phyloP scores from a whole-genome alignment of 2,797 vertebrate genomes.

The Neomorphus geoffroyi region DNA sequence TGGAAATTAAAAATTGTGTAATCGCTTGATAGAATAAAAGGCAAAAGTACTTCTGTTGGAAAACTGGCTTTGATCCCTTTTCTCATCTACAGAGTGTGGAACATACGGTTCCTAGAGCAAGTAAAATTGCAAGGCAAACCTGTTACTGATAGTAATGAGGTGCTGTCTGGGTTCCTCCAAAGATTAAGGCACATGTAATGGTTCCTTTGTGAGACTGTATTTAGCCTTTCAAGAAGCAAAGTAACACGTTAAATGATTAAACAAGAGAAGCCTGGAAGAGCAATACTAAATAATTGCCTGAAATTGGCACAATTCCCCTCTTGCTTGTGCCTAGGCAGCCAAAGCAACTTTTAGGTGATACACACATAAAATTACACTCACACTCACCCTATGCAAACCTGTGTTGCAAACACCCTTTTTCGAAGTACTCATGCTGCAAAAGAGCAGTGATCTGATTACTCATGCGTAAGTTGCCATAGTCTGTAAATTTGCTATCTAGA shows the following conservation, averaged over 20 bases:
- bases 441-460: background rate
- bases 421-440: background rate
- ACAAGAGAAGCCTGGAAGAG: background rate
- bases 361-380: background rate
- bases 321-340: background rate
- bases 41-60: background rate
- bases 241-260: background rate
- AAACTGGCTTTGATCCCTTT: background rate
- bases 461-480: background rate
- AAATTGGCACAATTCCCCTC: background rate
- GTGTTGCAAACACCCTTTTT: background rate
- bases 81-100: background rate
- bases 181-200: background rate
- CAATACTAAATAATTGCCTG: background rate
- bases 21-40: background rate
- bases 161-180: background rate
- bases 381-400: background rate
- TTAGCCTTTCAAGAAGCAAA: background rate
- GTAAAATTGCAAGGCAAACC: background rate
- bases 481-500: background rate
- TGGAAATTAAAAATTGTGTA: background rate
- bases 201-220: background rate
- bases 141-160: background rate
- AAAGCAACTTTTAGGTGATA: background rate
- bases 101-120: background rate